Evolutionary conservation across 2,797 vertebrate species (phyloP).

Genomic region (Hydrocynus forskahlii): DNA sequence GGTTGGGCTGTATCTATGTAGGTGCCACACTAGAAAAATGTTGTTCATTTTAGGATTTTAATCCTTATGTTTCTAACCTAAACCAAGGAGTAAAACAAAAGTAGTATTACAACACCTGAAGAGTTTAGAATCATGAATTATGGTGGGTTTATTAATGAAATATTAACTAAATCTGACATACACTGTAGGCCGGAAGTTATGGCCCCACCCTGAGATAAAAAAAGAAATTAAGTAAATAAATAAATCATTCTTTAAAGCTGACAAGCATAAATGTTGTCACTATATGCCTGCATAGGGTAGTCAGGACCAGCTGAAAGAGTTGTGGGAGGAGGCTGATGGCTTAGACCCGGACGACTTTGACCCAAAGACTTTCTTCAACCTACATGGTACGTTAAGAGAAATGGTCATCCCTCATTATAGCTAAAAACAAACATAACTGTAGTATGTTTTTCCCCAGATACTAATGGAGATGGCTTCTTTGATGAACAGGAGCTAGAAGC

Average conservation of each 20-base stretch:
- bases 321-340: conserved; percentile 94
- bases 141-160: too few species aligned
- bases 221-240: neutral
- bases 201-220: neutral
- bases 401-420: neutral
- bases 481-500: conserved; percentile 94
- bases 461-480: conserved; percentile 88
- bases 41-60: too few species aligned
- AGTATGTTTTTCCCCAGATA: conserved; percentile 77
- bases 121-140: too few species aligned
- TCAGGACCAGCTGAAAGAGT: conserved; percentile 93
- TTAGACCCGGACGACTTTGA: conserved; percentile 91
- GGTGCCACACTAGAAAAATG: too few species aligned
- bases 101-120: too few species aligned
- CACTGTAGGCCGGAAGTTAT: too few species aligned
- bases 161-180: too few species aligned
- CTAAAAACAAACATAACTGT: neutral
- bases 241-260: neutral
- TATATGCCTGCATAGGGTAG: conserved; percentile 82
- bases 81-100: too few species aligned
- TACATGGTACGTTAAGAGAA: conserved; percentile 84
- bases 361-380: conserved; percentile 94
- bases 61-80: too few species aligned
- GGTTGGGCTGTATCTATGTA: too few species aligned
- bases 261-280: conserved; percentile 2